A percentile compares a stretch with the other conserved stretches of the same genome.
phyloP scores from a whole-genome alignment of 2,888 invertebrate species.

The Hedya salicella region DNA sequence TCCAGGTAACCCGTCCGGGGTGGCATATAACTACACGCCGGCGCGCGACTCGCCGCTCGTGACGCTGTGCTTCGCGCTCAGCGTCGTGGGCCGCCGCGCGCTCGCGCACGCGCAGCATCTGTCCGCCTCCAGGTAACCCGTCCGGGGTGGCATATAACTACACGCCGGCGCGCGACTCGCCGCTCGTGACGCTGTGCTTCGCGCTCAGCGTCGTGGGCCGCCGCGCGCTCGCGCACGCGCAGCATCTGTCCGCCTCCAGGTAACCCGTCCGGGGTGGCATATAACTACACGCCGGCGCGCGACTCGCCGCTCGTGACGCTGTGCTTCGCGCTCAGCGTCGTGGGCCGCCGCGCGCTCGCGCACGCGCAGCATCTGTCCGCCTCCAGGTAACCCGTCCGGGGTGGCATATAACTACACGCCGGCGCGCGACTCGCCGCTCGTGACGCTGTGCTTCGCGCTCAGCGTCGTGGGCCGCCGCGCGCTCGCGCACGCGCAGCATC shows the following conservation, averaged over 20 bases:
- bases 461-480: constrained; percentile 96
- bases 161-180: constrained; percentile 87
- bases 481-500: constrained; percentile 97
- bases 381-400: too few species aligned
- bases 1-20: too few species aligned
- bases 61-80: constrained; percentile 96
- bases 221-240: constrained; percentile 96
- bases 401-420: constrained; percentile 57
- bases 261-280: too few species aligned
- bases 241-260: constrained; percentile 94
- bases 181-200: constrained; percentile 95
- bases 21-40: constrained; percentile 57
- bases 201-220: constrained; percentile 96
- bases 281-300: constrained; percentile 71
- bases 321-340: constrained; percentile 95
- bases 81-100: constrained; percentile 95
- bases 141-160: too few species aligned
- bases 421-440: constrained; percentile 90
- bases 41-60: constrained; percentile 91
- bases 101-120: constrained; percentile 98
- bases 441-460: constrained; percentile 96
- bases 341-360: constrained; percentile 97
- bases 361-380: constrained; percentile 97
- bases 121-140: constrained; percentile 91
- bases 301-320: constrained; percentile 94